A percentile compares a stretch with the other conserved stretches of the same genome.
Conservation (phyloP, 2,113 vertebrate species). For the Mystacornis crossleyi region DNA sequence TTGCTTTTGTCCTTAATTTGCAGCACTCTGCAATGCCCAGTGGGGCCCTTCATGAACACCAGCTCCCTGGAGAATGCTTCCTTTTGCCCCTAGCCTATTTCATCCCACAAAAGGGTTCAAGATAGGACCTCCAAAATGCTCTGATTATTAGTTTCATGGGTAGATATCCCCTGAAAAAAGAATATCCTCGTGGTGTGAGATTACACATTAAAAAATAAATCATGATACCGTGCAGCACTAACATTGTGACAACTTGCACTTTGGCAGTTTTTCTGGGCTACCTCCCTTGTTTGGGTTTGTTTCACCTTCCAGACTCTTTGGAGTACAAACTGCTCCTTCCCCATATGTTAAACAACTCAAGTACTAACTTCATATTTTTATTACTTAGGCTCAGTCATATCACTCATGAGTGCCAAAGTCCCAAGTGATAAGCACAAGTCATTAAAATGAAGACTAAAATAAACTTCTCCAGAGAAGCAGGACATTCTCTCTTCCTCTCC, state of each 20-base stretch:
- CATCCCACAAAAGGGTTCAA: background rate
- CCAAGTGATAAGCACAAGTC: accelerated
- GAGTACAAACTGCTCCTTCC: background rate
- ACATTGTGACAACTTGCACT: background rate
- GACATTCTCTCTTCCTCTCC: background rate
- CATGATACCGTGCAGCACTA: background rate
- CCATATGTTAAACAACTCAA: background rate
- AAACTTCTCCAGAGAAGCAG: background rate
- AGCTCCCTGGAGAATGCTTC: accelerated
- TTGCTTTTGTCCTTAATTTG: background rate
- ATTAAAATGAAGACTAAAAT: background rate
- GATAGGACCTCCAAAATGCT: background rate
- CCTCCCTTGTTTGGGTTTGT: background rate
- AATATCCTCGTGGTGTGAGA: background rate
- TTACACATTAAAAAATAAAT: background rate
- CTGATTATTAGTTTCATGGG: background rate
- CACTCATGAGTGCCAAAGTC: background rate
- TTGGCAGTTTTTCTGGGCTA: background rate
- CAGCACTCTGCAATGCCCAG: background rate
- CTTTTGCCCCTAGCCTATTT: background rate
- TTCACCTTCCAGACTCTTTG: background rate
- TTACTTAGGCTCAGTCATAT: background rate
- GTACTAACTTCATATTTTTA: background rate
- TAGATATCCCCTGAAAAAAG: background rate
- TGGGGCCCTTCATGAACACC: accelerated